Evolutionary conservation across 2,797 vertebrate species (phyloP).

Genomic region (Melanotaenia nigrans): DNA sequence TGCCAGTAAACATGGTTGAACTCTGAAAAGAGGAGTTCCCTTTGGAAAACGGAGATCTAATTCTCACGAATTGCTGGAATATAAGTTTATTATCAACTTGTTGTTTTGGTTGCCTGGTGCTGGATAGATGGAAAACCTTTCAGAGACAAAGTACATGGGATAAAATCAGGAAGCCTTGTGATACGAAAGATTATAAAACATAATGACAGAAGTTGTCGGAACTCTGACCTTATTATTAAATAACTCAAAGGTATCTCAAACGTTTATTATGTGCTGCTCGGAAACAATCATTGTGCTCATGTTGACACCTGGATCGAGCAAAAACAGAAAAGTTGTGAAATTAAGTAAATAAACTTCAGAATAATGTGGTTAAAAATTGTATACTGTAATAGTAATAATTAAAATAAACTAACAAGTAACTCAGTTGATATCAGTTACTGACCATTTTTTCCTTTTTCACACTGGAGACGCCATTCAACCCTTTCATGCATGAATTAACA

Average conservation of each 20-base stretch:
- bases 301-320: neutral
- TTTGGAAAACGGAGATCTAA: neutral
- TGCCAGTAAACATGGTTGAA: constrained; percentile 1
- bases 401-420: neutral
- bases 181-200: constrained; percentile 37
- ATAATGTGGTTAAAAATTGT: neutral
- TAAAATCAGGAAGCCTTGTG: constrained; percentile 16
- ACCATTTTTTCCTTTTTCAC: too few species aligned
- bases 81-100: constrained; percentile 24
- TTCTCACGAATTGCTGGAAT: neutral
- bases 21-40: neutral
- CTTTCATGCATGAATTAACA: too few species aligned
- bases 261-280: neutral
- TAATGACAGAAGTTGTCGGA: constrained; percentile 5
- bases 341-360: neutral
- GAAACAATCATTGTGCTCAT: neutral
- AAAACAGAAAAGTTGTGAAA: neutral
- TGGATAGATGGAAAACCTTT: neutral
- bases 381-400: neutral
- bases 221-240: constrained; percentile 22
- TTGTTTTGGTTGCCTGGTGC: neutral
- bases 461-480: too few species aligned
- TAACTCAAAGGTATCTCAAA: neutral
- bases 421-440: too few species aligned
- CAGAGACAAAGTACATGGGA: neutral